Base-by-base conservation (phyloP, 2,113 vertebrate genomes). In the Panthera uncia region DNA sequence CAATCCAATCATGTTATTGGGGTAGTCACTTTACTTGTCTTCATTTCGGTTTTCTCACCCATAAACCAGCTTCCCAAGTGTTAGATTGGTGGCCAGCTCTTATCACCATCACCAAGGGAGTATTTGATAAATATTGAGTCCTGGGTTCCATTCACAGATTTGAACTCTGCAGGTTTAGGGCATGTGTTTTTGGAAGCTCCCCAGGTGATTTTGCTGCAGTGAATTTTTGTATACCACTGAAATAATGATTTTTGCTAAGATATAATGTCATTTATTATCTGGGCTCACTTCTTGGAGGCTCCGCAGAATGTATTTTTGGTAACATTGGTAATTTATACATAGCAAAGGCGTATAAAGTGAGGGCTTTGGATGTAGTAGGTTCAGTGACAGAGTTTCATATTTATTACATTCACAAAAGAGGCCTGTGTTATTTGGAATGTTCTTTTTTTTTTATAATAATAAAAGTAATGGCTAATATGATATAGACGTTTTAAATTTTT, bases 331-430 rank as follows among this genome's bases (percentile, higher is more conserved):
- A 57, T 73, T 89, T 85, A 73, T 65, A 45, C 13, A 69, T 65
- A 81, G 52, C 23, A 74, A 98, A 94, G 38, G 2, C 33, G 57
- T 95, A 14, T 52, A 79, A 83, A 71, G 89, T 66, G 82, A 96
- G 16, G n/a, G 15, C 55, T 48, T 74, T 73, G 21, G 14, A 52
- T 76, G 36, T 21, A 80, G 50, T 65, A 38, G 48, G 41, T 50
- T 90, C 41, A 55, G 7, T 87, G 36, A 90, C 21, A 57, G 29
- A 7, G 65, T 63, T 96, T 94, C 83, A 55, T 63, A 65, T 92
- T 89, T 84, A 95, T 82, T 95, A 38, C 21, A 93, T 65, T 92
- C 48, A 95, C 66, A 91, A 76, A 84, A 25, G 50, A 98, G 68
- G 27, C 7, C 16, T 63, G 5, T 68, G 41, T 50, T 81, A 52